Evolutionary conservation across 2,888 invertebrate species (phyloP).

Genomic region (Mesoligia furuncula): DNA sequence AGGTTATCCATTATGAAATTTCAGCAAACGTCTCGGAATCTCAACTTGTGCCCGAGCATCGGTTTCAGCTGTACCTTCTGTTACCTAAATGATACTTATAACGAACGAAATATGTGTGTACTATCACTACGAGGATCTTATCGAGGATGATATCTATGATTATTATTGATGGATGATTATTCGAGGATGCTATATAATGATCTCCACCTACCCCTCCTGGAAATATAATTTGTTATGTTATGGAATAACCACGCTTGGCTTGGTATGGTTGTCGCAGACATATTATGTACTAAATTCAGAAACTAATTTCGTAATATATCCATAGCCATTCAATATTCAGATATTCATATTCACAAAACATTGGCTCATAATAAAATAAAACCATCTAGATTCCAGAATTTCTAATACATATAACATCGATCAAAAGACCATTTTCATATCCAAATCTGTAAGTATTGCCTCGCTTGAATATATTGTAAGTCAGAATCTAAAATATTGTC

Average conservation of each 20-base stretch:
- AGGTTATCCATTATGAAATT: not conserved
- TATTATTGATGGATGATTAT: too few relatives aligned
- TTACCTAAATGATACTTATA: not conserved
- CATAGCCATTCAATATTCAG: conserved; percentile 6
- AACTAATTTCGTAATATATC: conserved; percentile 16
- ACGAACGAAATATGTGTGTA: not conserved
- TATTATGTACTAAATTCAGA: conserved; percentile 15
- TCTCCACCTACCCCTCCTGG: not conserved
- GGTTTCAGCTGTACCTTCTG: not conserved
- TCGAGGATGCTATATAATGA: not conserved
- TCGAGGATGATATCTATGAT: too few relatives aligned
- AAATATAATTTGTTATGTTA: not conserved
- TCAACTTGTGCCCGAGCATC: not conserved
- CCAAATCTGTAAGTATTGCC: not conserved
- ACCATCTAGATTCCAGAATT: conserved; percentile 7
- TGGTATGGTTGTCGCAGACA: not conserved
- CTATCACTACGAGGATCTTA: not conserved
- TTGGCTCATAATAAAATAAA: conserved; percentile 15
- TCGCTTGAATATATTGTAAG: conserved; percentile 14
- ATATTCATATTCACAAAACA: conserved; percentile 28
- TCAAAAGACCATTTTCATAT: conserved; percentile 4
- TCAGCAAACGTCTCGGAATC: not conserved
- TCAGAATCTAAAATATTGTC: conserved; percentile 9
- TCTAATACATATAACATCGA: conserved; percentile 15
- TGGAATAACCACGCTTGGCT: not conserved